Base-by-base conservation (phyloP, 2,888 invertebrate genomes). In the Sericinus montela region DNA sequence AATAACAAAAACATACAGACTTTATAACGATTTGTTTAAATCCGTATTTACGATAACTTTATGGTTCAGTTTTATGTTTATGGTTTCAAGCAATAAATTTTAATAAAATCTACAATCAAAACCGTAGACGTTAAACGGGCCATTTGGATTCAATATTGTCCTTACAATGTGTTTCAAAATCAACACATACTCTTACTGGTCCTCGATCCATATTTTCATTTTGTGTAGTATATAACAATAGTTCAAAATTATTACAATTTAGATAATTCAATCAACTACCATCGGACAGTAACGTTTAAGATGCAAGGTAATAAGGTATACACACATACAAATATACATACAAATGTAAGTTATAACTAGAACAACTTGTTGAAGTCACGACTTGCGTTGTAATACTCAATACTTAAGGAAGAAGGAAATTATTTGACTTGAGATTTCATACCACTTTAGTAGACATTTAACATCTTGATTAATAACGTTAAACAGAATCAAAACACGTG, bases 401-500 rank as follows among this genome's bases (percentile, higher is more conserved):
- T 5, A 19, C 19, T 19, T 3, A 19, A 5, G 3, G 19, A 19
- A 2, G 19, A 5, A 2, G 5, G 32, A n/a, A 32, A 25, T 8
- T 5, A 25, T 7, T n/a, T n/a, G 29, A n/a, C 40, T 14, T 9
- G 9, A 1, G 25, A 13, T 13, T 14, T 30, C 7, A 19, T 29
- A 9, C 29, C 45, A 40, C 49, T 45, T 45, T 40, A 47, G 40
- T 25, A 30, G 40, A 40, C 40, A 44, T 16, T 36, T 11, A 35
- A 30, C 30, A 30, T 50, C 49, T 49, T 44, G 49, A 41, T 50
- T 41, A 45, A 39, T 49, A 50, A 50, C 49, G 49, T 39, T 50
- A 50, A 49, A 52, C 49, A 53, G 47, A 54, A 45, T 48, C 54
- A 19, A 48, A 46, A 48, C 58, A 63, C 54, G 57, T 59, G 60